Evolutionary conservation across 2,888 invertebrate genomes (phyloP), one percentile per base, ranked within the genome.

Genomic region (Drosophila subquinaria): DNA sequence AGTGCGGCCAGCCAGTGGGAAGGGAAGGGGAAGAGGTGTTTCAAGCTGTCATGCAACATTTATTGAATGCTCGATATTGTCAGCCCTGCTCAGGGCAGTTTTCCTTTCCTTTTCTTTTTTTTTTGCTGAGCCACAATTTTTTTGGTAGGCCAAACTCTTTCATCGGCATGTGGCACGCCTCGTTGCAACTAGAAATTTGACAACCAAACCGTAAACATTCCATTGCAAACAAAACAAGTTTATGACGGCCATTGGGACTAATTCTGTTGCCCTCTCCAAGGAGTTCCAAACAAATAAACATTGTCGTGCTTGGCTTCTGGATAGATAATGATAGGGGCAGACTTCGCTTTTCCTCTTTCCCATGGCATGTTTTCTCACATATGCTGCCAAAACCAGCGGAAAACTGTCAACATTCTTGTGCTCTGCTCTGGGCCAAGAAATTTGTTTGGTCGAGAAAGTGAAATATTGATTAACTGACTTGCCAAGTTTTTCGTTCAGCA

Each of bases 111-210:
- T 27, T 38, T 6, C n/a, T n/a, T 3, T 17, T 43, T 11, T 20
- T 43, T 23, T 51, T 10, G 17, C 38, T 9, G 23, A 47, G 35
- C 51, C 50, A 61, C 53, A 69, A 69, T 45, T 45, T 42, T 42
- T 53, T 70, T 57, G 33, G 38, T 53, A 43, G 47, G 50, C 33
- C 57, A 63, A 69, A 74, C 59, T 60, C 60, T 57, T 59, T 74
- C 70, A 65, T 43, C 55, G 53, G 27, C 82, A 79, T 66, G 60
- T 64, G 81, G 50, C 82, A 78, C 74, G 81, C 62, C 70, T 64
- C 40, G 38, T 48, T 47, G 38, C 47, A 38, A 30, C 15, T 57
- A 15, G 23, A 45, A 57, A 45, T 67, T 78, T 73, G 66, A 43
- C 79, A 78, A 23, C 17, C 50, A 71, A 62, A 62, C 57, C 57